Conservation (phyloP, 2,797 vertebrate species). For the Rhinatrema bivittatum region DNA sequence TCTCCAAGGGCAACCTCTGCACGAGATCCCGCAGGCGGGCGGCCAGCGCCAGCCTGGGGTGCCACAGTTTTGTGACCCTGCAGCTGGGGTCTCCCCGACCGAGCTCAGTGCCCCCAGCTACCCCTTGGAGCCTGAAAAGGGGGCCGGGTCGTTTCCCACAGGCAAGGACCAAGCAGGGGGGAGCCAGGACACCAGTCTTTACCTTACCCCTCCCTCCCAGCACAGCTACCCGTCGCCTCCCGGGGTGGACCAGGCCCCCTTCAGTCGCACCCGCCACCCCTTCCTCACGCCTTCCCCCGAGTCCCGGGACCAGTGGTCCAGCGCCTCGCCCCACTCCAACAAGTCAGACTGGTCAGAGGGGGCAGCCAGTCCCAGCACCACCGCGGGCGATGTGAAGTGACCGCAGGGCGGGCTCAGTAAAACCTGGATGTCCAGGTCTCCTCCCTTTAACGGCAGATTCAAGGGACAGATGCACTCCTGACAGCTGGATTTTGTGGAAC, state of each 20-base stretch:
- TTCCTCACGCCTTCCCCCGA: constrained; percentile 22
- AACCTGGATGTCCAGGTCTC: not conserved
- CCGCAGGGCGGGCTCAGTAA: too few relatives aligned
- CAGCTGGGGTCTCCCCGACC: not conserved
- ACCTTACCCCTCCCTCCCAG: constrained; percentile 19
- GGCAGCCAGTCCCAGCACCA: not conserved
- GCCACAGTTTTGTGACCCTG: not conserved
- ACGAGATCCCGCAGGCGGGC: too few relatives aligned
- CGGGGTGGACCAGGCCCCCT: constrained; percentile 6
- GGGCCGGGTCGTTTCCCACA: constrained; percentile 1
- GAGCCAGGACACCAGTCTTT: not conserved
- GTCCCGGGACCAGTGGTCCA: constrained; percentile 15
- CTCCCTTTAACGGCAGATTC: constrained; percentile 44
- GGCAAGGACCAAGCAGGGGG: constrained; percentile 1
- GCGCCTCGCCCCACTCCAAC: constrained; percentile 4
- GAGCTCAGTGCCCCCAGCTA: too few relatives aligned
- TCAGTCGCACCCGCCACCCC: constrained; percentile 4
- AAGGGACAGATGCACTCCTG: too few relatives aligned
- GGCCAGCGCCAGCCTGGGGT: too few relatives aligned
- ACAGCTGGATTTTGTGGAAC: too few relatives aligned
- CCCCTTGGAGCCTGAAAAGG: not conserved
- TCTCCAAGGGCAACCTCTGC: too few relatives aligned
- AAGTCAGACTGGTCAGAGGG: not conserved
- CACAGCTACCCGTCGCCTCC: constrained; percentile 10
- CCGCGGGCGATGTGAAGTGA: not conserved